Evolutionary conservation across 2,113 vertebrate genomes (phyloP), one percentile per base, ranked within the genome.

Genomic region (Hemibagrus wyckioides): DNA sequence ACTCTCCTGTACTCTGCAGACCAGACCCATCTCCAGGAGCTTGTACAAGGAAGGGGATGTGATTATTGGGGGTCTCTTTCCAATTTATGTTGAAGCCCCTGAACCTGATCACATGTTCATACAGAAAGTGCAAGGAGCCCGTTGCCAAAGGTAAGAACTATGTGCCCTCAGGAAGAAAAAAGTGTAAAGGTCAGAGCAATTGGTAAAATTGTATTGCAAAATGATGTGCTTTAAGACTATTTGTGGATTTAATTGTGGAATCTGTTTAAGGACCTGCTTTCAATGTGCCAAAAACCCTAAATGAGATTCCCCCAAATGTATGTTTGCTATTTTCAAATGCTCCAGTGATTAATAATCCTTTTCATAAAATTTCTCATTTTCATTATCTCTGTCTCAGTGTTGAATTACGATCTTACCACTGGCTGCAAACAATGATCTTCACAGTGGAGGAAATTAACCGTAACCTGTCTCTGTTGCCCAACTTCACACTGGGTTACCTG

Each of bases 41-140:
- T 73, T 93, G 86, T 92, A 92, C 84, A 91, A 86, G 84, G 87
- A 90, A 21, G 91, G 91, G 71, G 89, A 93, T 77, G 87, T 92
- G 83, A 88, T 90, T 71, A 91, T 93, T 10, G 91, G 91, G 61
- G 91, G 90, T 30, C 89, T 94, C n/a, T 93, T 94, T 89, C 91
- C 92, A 83, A 50, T 92, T 87, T 88, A 93, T 85, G 28, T 88
- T 15, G 82, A 71, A 77, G 91, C 90, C 52, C 90, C 90, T 28
- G 41, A 89, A 21, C 85, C 89, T 56, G 87, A 93, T 56, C 17
- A 87, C 36, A 83, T 86, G 36, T 94, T 92, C 69, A 73, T 10
- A 67, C 83, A 65, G 39, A 80, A 83, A 30, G 84, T 80, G 1
- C 36, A 82, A 54, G 87, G 87, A 52, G 33, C 71, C 5, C 83